These are phyloP conservation scores for Cheirogaleus major DNA, from an alignment of 2,797 vertebrate genomes.

Conservation along the genomic window DNA sequence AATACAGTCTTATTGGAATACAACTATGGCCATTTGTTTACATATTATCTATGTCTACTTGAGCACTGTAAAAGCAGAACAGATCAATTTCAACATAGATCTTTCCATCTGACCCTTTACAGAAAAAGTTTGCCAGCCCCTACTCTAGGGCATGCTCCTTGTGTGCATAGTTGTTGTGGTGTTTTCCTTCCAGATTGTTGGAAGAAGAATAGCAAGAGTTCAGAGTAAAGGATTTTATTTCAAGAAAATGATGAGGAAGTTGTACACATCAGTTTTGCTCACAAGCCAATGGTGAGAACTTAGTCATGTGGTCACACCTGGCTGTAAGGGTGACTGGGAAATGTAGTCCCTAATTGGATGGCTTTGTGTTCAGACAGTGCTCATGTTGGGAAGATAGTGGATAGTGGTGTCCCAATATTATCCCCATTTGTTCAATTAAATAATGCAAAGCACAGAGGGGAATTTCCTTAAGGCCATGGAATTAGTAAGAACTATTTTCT, in stretches of 20 bases:
- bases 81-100: not conserved
- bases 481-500: not conserved
- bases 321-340: not conserved
- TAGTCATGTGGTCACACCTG: not conserved
- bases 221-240: not conserved
- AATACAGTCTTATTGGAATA: slow-evolving; percentile 13
- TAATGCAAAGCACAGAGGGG: not conserved
- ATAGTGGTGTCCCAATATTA: not conserved
- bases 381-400: not conserved
- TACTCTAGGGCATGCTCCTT: not conserved
- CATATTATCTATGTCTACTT: not conserved
- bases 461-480: not conserved
- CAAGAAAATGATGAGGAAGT: not conserved
- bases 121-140: not conserved
- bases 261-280: not conserved
- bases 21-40: not conserved
- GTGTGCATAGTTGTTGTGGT: not conserved
- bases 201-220: not conserved
- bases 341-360: not conserved
- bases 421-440: not conserved
- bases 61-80: not conserved
- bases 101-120: not conserved
- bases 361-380: not conserved
- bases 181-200: not conserved
- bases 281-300: not conserved